These are phyloP conservation scores for Mionectes olivaceus DNA, from an alignment of 2,797 vertebrate species.

Conservation along the genomic window DNA sequence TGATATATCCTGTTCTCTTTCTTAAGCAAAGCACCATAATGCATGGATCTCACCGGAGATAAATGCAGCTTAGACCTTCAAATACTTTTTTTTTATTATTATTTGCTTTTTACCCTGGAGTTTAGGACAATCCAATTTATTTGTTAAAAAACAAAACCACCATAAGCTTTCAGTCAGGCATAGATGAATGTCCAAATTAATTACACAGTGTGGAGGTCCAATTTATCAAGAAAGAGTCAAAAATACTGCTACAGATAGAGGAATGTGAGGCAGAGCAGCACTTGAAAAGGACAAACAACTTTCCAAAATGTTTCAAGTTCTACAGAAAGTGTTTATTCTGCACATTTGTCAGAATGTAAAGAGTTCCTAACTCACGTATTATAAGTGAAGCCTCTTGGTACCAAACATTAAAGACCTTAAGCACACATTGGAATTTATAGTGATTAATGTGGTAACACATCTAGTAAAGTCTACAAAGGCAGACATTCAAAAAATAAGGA, in stretches of 20 bases:
- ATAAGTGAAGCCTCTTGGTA: neutral
- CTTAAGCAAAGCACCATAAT: neutral
- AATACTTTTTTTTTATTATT: neutral
- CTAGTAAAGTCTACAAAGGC: slow-evolving; percentile 45
- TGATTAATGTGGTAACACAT: slow-evolving; percentile 18
- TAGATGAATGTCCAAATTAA: slow-evolving; percentile 6
- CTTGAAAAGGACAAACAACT: neutral
- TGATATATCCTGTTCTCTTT: neutral
- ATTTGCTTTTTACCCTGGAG: neutral
- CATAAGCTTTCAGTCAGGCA: neutral
- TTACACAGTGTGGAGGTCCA: neutral
- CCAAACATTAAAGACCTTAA: slow-evolving; percentile 29
- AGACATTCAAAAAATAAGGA: neutral
- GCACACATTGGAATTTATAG: neutral
- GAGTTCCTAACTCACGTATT: neutral
- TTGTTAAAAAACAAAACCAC: neutral
- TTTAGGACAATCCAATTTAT: neutral
- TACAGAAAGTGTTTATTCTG: neutral
- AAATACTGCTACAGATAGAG: neutral
- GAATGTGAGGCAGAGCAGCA: neutral
- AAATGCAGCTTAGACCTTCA: neutral
- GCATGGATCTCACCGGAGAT: neutral
- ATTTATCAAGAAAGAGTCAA: neutral
- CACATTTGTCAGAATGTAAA: neutral
- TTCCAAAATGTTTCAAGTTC: neutral